A percentile compares a stretch with the other conserved stretches of the same genome.
Evolutionary conservation across 2,888 invertebrate species (phyloP).

Genomic region (Papilio demoleus): DNA sequence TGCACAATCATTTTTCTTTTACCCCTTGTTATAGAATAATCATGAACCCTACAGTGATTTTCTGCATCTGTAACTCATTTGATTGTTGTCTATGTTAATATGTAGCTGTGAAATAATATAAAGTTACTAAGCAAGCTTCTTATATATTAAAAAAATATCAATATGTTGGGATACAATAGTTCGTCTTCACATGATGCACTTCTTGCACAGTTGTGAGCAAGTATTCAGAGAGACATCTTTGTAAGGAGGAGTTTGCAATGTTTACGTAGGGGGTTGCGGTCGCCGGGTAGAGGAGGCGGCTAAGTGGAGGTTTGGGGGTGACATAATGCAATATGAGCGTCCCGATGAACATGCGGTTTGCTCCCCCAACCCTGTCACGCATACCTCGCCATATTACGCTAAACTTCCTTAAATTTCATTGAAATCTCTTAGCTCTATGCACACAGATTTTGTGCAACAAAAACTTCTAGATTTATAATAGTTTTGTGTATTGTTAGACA

Average conservation of each 20-base stretch:
- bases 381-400: conserved; percentile 34
- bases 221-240: conserved; percentile 36
- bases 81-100: not conserved
- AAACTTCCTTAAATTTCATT: conserved; percentile 36
- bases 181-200: conserved; percentile 30
- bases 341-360: conserved; percentile 47
- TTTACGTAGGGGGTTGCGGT: conserved; percentile 33
- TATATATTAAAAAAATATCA: conserved; percentile 16
- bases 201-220: conserved; percentile 33
- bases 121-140: not conserved
- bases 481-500: not conserved
- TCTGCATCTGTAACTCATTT: not conserved
- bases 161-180: conserved; percentile 6
- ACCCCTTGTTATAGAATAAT: not conserved
- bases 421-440: conserved; percentile 20
- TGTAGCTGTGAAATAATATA: not conserved
- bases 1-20: conserved; percentile 1
- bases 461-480: not conserved
- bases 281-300: conserved; percentile 35
- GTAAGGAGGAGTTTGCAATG: conserved; percentile 36
- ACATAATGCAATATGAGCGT: conserved; percentile 49
- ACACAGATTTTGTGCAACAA: conserved; percentile 14
- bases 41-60: not conserved
- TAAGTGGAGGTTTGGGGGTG: conserved; percentile 34
- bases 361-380: conserved; percentile 39